These are phyloP conservation scores for Strigamia transsilvanica DNA, from an alignment of 2,888 invertebrate species.

Conservation along the genomic window DNA sequence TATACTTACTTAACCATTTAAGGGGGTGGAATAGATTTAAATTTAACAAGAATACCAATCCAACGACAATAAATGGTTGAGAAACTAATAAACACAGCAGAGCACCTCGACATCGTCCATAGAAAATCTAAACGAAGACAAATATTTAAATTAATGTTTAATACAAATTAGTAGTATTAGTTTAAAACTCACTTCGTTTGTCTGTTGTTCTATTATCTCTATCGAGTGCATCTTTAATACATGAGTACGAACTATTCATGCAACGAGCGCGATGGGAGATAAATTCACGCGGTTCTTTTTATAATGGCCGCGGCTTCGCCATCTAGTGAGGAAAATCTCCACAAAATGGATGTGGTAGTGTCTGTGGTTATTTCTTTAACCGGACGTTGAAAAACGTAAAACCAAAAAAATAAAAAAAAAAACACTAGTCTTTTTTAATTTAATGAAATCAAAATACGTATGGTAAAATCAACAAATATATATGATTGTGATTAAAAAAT, in stretches of 20 bases:
- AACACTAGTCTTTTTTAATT: background rate
- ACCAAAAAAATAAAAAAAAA: background rate
- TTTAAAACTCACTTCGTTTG: background rate
- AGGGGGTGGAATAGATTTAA: background rate
- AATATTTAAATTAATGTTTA: background rate
- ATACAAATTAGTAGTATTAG: background rate
- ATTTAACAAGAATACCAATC: background rate
- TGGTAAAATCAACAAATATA: conserved; percentile 13
- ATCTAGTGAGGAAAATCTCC: background rate
- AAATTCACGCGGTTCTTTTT: conserved; percentile 21
- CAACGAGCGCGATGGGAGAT: background rate
- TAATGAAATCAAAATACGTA: conserved; percentile 4
- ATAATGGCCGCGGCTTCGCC: background rate
- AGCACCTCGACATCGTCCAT: background rate
- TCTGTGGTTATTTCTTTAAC: too few species aligned
- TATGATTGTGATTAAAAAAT: conserved; percentile 30
- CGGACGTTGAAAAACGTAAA: background rate
- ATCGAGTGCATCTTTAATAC: background rate
- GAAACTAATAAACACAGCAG: background rate
- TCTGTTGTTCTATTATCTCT: conserved; percentile 5
- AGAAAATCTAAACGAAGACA: background rate
- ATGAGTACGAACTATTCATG: background rate
- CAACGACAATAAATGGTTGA: background rate
- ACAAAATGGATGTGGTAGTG: background rate
- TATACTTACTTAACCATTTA: conserved; percentile 3